phyloP scores from a whole-genome alignment of 2,797 vertebrate species.

The Antennarius maculatus region DNA sequence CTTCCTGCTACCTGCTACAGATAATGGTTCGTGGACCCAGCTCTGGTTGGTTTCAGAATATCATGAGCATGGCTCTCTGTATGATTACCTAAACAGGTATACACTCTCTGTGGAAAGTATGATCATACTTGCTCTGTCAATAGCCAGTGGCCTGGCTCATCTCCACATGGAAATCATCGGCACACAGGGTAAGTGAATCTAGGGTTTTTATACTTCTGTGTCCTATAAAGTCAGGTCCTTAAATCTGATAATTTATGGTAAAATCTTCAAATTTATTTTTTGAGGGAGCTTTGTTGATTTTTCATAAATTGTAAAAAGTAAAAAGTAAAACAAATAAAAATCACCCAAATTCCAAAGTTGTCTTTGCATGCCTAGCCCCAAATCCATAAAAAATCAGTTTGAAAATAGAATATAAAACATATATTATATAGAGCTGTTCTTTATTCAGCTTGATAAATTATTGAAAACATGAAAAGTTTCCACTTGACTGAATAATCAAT shows the following conservation, averaged over 20 bases:
- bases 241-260: too few relatives aligned
- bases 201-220: not conserved
- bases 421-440: not conserved
- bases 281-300: not conserved
- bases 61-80: conserved; percentile 94
- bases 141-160: conserved; percentile 93
- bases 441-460: not conserved
- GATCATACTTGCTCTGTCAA: conserved; percentile 86
- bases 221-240: not conserved
- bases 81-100: conserved; percentile 92
- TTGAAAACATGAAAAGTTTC: not conserved
- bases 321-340: not conserved
- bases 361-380: too few relatives aligned
- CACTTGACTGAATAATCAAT: not conserved
- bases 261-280: not conserved
- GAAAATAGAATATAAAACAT: not conserved
- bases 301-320: too few relatives aligned
- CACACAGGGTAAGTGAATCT: conserved; percentile 85
- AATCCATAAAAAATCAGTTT: not conserved
- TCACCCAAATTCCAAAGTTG: not conserved
- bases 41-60: conserved; percentile 98
- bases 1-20: conserved; percentile 66
- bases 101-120: conserved; percentile 88
- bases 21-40: conserved; percentile 97
- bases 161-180: conserved; percentile 98